Percentiles rank a stretch among this genome's conserved stretches.
These are phyloP conservation scores for Melieria crassipennis DNA, from an alignment of 2,888 invertebrate species.

Conservation along the genomic window DNA sequence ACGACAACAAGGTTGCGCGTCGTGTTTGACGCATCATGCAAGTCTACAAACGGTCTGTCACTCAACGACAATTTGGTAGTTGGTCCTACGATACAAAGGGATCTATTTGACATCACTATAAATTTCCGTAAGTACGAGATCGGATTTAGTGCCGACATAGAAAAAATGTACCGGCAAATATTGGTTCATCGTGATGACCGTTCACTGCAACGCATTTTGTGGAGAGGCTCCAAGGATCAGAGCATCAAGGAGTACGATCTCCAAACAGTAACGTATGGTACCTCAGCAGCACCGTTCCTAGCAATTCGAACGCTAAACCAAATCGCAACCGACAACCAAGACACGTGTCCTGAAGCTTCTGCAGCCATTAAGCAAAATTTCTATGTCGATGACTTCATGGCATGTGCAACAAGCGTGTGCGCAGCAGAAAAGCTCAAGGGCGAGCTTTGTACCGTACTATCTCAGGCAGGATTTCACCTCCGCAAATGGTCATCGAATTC, in stretches of 20 bases:
- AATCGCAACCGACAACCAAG: background rate
- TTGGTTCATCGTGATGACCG: constrained; percentile 24
- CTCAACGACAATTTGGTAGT: constrained; percentile 38
- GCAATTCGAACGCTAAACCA: constrained; percentile 21
- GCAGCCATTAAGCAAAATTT: background rate
- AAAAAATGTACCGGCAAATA: constrained; percentile 35
- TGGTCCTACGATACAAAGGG: constrained; percentile 39
- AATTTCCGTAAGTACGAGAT: constrained; percentile 27
- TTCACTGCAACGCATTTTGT: constrained; percentile 22
- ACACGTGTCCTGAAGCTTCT: no score
- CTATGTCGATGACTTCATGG: constrained; percentile 20
- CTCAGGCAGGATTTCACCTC: constrained; percentile 6
- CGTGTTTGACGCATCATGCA: constrained; percentile 36
- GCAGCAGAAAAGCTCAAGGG: constrained; percentile 10
- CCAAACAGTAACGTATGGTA: constrained; percentile 27
- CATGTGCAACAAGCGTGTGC: background rate
- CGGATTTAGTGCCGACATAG: constrained; percentile 19
- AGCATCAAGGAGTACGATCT: constrained; percentile 15
- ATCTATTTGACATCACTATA: constrained; percentile 21
- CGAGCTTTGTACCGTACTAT: constrained; percentile 4
- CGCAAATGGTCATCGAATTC: constrained; percentile 26
- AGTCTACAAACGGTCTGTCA: constrained; percentile 8
- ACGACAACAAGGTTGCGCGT: constrained; percentile 37
- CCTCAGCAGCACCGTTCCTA: constrained; percentile 23
- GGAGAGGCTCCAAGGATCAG: constrained; percentile 7